phyloP scores from a whole-genome alignment of 2,888 invertebrate genomes.

The Apodemia zela region DNA sequence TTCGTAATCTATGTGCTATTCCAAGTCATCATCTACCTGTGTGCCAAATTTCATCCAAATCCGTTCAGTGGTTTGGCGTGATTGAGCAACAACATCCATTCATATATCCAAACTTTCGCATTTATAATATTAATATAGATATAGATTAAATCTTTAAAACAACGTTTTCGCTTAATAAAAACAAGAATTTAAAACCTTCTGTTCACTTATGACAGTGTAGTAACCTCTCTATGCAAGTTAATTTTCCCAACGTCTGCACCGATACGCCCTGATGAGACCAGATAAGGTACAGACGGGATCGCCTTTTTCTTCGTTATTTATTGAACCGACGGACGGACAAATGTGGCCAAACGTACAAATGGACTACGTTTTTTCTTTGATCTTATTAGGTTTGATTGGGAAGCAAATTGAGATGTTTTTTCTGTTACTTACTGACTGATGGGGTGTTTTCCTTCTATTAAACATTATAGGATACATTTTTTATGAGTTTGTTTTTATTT shows the following conservation, averaged over 20 bases:
- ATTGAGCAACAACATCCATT: too few species aligned
- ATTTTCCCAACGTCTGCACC: slow-evolving; percentile 53
- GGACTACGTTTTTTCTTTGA: slow-evolving; percentile 48
- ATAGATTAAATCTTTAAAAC: too few species aligned
- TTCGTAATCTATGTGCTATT: too few species aligned
- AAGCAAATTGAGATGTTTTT: slow-evolving; percentile 45
- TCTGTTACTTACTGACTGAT: slow-evolving; percentile 19
- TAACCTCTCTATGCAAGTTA: slow-evolving; percentile 44
- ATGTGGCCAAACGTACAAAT: slow-evolving; percentile 59
- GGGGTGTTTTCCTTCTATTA: slow-evolving; percentile 2
- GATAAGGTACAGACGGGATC: slow-evolving; percentile 74
- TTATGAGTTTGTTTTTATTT: not conserved
- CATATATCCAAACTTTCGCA: too few species aligned
- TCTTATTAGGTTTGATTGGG: slow-evolving; percentile 57
- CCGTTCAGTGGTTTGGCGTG: too few species aligned
- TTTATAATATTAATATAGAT: too few species aligned
- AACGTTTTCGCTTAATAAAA: slow-evolving; percentile 1
- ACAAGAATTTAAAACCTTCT: not conserved
- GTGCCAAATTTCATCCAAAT: too few species aligned
- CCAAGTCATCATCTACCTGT: too few species aligned
- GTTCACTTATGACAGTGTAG: slow-evolving; percentile 24
- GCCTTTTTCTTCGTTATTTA: slow-evolving; percentile 70
- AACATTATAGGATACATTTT: not conserved
- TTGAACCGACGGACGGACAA: slow-evolving; percentile 69
- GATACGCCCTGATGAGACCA: slow-evolving; percentile 63